These are phyloP conservation scores for Xestobium rufovillosum DNA, from an alignment of 2,888 invertebrate species.

Conservation along the genomic window DNA sequence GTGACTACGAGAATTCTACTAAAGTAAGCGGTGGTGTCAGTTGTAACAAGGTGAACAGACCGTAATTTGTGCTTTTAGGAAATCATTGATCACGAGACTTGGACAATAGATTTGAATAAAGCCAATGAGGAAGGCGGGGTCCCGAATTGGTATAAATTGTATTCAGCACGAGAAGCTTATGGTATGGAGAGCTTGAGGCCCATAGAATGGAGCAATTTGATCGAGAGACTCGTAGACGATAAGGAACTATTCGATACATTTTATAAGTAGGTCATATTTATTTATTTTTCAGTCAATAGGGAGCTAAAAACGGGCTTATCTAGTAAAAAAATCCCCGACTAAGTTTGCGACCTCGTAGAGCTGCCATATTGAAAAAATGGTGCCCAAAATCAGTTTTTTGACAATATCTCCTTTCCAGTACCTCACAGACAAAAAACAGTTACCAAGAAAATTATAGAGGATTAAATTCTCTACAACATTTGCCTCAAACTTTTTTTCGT, in stretches of 20 bases:
- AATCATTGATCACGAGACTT: constrained; percentile 91
- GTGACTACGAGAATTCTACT: constrained; percentile 74
- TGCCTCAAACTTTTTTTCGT: too few species aligned
- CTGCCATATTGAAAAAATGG: too few species aligned
- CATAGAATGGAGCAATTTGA: constrained; percentile 82
- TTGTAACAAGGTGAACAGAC: constrained; percentile 2
- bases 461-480: too few species aligned
- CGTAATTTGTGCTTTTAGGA: constrained; percentile 53
- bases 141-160: constrained; percentile 81
- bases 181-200: constrained; percentile 76
- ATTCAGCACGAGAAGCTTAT: constrained; percentile 75
- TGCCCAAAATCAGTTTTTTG: too few species aligned
- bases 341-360: too few species aligned
- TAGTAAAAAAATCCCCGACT: too few species aligned
- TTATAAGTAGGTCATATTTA: constrained; percentile 59
- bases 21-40: constrained; percentile 58
- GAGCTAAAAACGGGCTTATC: too few species aligned
- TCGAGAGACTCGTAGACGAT: constrained; percentile 77
- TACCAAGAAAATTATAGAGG: too few species aligned
- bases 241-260: constrained; percentile 77
- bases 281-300: too few species aligned
- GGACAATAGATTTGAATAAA: constrained; percentile 88
- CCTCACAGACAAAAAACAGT: too few species aligned
- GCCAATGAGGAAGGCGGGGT: constrained; percentile 64
- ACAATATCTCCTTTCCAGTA: too few species aligned